These are phyloP conservation scores for Gallirallus australis DNA, from an alignment of 2,797 vertebrate genomes.

Conservation along the genomic window DNA sequence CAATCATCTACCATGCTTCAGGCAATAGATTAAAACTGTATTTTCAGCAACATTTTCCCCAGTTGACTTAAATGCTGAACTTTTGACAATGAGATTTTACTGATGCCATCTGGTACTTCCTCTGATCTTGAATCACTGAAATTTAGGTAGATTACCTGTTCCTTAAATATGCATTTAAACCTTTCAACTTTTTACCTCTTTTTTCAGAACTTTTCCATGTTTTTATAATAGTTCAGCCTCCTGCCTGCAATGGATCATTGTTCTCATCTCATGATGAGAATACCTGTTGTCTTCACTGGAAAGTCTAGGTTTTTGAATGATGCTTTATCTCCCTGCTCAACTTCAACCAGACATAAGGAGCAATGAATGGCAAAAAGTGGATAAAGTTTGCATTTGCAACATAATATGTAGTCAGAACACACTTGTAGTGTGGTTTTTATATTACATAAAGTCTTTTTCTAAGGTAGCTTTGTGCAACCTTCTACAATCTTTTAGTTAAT, in stretches of 20 bases:
- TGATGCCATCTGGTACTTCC: conserved; percentile 24
- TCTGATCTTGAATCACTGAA: conserved; percentile 5
- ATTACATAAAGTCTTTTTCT: background rate
- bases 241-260: background rate
- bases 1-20: conserved; percentile 59
- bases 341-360: background rate
- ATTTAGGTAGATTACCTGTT: background rate
- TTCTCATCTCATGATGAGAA: no score
- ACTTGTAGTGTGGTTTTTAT: background rate
- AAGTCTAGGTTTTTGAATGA: background rate
- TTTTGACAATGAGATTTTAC: conserved; percentile 2
- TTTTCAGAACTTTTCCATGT: background rate
- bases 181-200: background rate
- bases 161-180: background rate
- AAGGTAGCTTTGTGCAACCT: background rate
- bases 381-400: background rate
- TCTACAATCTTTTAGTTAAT: background rate
- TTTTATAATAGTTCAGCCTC: background rate
- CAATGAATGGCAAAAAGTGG: background rate
- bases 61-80: background rate
- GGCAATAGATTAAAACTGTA: conserved; percentile 74
- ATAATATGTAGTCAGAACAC: background rate
- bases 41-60: conserved; percentile 35
- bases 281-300: background rate
- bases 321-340: background rate